Conservation (phyloP, 2,888 invertebrate genomes). For the Lamproptera curius region DNA sequence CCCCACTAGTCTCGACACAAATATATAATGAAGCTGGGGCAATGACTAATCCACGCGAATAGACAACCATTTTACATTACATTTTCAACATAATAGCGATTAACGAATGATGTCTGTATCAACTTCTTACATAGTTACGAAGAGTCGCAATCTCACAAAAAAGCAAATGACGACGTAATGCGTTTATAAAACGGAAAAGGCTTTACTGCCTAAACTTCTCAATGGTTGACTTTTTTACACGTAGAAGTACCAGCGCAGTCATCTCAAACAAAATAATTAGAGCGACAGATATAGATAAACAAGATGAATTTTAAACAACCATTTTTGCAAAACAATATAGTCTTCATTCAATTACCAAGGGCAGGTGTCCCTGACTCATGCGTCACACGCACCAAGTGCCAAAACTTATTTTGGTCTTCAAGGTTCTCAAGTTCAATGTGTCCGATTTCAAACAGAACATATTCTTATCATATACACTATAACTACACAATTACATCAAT, state of each 20-base stretch:
- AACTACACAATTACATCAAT: no score
- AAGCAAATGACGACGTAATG: no score
- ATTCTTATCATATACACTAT: background rate
- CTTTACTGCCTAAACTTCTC: no score
- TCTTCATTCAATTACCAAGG: constrained; percentile 27
- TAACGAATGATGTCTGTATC: constrained; percentile 12
- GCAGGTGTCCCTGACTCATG: constrained; percentile 44
- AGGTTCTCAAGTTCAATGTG: constrained; percentile 43
- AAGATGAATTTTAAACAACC: no score
- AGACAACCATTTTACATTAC: constrained; percentile 23
- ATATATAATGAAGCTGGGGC: constrained; percentile 23
- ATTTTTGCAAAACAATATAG: constrained; percentile 22
- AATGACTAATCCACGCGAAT: constrained; percentile 44
- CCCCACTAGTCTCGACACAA: constrained; percentile 31
- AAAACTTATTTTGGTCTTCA: constrained; percentile 43
- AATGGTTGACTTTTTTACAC: no score
- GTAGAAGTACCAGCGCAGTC: no score
- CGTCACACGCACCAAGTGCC: constrained; percentile 36
- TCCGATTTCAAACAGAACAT: constrained; percentile 16
- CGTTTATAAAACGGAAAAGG: no score
- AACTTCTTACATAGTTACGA: no score
- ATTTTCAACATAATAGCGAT: constrained; percentile 1
- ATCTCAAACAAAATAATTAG: no score
- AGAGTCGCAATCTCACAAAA: no score
- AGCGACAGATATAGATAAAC: no score